Evolutionary conservation across 2,888 invertebrate genomes (phyloP), one percentile per base, ranked within the genome.

Genomic region (Cerastis rubricosa): DNA sequence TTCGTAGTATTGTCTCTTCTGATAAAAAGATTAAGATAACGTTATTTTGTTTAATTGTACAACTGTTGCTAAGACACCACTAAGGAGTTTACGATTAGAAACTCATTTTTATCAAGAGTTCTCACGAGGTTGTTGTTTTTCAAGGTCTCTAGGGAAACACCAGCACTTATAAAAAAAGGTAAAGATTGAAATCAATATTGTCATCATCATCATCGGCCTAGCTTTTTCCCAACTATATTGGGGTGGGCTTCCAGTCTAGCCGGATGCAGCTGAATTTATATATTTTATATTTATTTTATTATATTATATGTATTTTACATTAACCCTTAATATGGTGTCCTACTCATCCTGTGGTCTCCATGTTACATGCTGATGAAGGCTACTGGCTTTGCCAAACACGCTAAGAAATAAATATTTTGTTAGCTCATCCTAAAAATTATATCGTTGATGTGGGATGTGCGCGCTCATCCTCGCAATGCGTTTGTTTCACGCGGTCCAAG

Each of bases 11-110:
- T 54, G 69, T 59, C 59, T 80, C n/a, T 59, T 2, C 0, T 68
- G 74, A 79, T 80, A 79, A 79, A 74, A 29, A 19, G 54, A 80
- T 80, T 25, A 63, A 57, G 79, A 79, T 79, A 79, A 49, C 63
- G 9, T 22, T 59, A 59, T 78, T 59, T 66, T 72, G 65, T 72
- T 78, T 78, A 71, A 71, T 71, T 57, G 45, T 57, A 65, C 64
- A 57, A 45, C 80, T 65, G 78, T 80, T 71, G 64, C 80, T 65
- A 78, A 64, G 57, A 43, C 35, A 49, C 57, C 14, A 35, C 40
- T 69, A 29, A 47, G 11, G 12, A 80, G 57, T 43, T 57, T 43
- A 45, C 9, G 71, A 71, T 63, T 78, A 63, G 29, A 40, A n/a
- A 35, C 5, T 19, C 0, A n/a, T 59, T 17, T 49, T 57, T 59